phyloP scores from a whole-genome alignment of 2,113 vertebrate species.

The Myotis davidii region DNA sequence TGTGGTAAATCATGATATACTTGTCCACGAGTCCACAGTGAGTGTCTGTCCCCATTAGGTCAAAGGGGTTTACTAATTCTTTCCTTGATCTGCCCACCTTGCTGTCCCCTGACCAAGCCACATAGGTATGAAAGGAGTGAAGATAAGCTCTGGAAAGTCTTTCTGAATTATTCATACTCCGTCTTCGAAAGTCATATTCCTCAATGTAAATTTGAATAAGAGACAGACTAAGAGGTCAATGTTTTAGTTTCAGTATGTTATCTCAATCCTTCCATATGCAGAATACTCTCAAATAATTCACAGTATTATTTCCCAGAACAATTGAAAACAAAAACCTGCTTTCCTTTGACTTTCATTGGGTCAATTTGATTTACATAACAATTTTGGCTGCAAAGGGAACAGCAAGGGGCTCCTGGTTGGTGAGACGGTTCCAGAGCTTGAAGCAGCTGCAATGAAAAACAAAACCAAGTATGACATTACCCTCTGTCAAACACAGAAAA shows the following conservation, averaged over 20 bases:
- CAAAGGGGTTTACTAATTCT: neutral
- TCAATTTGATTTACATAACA: conserved; percentile 23
- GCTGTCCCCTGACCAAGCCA: neutral
- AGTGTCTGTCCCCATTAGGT: neutral
- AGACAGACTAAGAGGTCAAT: neutral
- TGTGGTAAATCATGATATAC: neutral
- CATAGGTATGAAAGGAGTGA: neutral
- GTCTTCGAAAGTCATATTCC: neutral
- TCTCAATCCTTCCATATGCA: neutral
- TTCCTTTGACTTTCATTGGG: neutral
- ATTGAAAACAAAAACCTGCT: neutral
- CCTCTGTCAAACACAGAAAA: conserved; percentile 63
- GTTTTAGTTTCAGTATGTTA: neutral
- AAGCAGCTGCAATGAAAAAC: conserved; percentile 31
- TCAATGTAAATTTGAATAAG: neutral
- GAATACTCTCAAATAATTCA: neutral
- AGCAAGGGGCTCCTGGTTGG: neutral
- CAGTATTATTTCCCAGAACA: neutral
- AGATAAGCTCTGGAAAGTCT: neutral
- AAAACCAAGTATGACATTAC: neutral
- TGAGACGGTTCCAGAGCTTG: neutral
- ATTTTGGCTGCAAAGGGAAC: neutral
- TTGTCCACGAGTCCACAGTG: neutral
- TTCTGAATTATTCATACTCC: neutral
- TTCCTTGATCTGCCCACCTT: neutral